Base-by-base conservation (phyloP, 2,888 invertebrate genomes). In the Melikaiella ostensackeni region DNA sequence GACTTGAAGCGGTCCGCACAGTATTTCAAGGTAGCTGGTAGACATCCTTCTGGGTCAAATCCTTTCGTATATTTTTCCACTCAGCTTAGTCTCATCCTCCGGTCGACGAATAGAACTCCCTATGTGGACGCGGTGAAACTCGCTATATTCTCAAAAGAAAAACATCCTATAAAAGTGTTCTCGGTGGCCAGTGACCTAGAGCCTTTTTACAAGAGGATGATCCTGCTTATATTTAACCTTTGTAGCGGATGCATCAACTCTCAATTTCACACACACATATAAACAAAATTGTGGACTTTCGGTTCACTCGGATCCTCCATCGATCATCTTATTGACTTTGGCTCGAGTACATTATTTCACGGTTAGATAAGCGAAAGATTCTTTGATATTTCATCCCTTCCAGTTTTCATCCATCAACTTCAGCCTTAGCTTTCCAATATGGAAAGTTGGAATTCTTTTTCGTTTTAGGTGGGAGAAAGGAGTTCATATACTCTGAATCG, bases 1-100 rank as follows among this genome's bases (percentile, higher is more conserved):
- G 70, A 70, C 50, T 70, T 55, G 30, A 19, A 70, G 70, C 11
- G 66, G 30, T 50, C 21, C 11, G 27, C 50, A 42, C 46, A 66
- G 24, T 50, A 70, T 70, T 70, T 55, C 50, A n/a, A n/a, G n/a
- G n/a, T n/a, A n/a, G n/a, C 50, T 55, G 66, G 66, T 50, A 30
- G 46, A 66, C 66, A 27, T 66, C 42, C 46, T 66, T 46, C 66
- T 13, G 46, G 66, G 46, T 70, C 50, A 50, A 70, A 70, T 70
- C 70, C 30, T 70, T 50, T 27, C 50, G 30, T 50, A 70, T 55
- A 70, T 70, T 70, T 70, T 70, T 50, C 50, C 50, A 50, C 50
- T 66, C 66, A 66, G 66, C 66, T 66, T 66, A 19, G 38, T 38
- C 63, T 38, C 35, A 63, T 24, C 63, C 63, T 42, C 16, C 24